A percentile compares a stretch with the other conserved stretches of the same genome.
Evolutionary conservation across 2,888 invertebrate genomes (phyloP).

Genomic region (Lacanobia wlatinum): DNA sequence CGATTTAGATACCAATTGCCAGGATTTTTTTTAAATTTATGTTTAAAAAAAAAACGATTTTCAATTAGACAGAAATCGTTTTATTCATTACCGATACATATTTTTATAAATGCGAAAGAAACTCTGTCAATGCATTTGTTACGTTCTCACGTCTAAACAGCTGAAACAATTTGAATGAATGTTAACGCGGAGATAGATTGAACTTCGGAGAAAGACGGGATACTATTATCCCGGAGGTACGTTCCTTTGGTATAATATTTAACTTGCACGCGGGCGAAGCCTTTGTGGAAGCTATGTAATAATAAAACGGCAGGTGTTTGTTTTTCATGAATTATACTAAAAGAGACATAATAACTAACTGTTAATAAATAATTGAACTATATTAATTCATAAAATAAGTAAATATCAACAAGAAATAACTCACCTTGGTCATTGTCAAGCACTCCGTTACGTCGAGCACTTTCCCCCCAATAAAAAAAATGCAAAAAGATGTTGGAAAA

Average conservation of each 20-base stretch:
- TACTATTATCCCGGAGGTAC: too few species aligned
- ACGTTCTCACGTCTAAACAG: background rate
- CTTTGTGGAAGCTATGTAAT: too few species aligned
- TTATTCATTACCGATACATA: too few species aligned
- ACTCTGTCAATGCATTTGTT: background rate
- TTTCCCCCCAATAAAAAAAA: background rate
- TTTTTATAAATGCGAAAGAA: background rate
- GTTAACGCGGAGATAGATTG: too few species aligned
- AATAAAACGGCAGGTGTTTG: background rate
- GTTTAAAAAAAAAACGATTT: background rate
- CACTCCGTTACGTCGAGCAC: background rate
- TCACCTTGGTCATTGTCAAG: slow-evolving; percentile 39
- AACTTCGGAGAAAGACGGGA: too few species aligned
- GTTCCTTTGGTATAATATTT: too few species aligned
- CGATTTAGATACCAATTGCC: background rate
- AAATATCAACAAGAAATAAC: background rate
- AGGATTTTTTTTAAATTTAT: too few species aligned
- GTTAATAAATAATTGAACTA: background rate
- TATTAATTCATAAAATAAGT: background rate
- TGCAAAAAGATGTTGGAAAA: too few species aligned
- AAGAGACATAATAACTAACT: background rate
- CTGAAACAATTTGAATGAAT: background rate
- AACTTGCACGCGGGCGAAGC: too few species aligned
- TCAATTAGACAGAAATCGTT: background rate
- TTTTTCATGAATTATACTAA: background rate